Conservation (phyloP, 2,113 vertebrate species). For the Garra rufa region DNA sequence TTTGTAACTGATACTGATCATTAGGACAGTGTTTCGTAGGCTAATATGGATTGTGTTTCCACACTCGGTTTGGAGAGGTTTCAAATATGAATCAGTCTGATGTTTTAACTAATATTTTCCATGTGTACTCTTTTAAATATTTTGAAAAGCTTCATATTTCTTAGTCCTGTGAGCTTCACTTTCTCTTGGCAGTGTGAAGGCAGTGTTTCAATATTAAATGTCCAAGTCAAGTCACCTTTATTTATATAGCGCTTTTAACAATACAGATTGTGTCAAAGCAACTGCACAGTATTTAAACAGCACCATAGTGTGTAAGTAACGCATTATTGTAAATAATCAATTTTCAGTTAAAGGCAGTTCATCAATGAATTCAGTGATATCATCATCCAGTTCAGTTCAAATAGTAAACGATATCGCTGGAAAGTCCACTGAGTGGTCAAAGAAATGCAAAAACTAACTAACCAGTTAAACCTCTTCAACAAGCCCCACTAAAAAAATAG, state of each 20-base stretch:
- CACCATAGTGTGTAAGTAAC: too few relatives aligned
- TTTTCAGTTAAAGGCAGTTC: too few relatives aligned
- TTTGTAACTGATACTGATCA: conserved; percentile 1
- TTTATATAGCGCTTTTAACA: too few relatives aligned
- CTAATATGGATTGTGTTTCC: not conserved
- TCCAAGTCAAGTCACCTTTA: too few relatives aligned
- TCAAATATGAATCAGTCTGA: not conserved
- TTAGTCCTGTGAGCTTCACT: not conserved
- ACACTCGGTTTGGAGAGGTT: not conserved
- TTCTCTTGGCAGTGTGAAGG: not conserved
- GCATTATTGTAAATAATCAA: too few relatives aligned
- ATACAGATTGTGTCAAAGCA: too few relatives aligned
- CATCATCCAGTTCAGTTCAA: too few relatives aligned
- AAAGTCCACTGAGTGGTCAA: not conserved
- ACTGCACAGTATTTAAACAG: too few relatives aligned
- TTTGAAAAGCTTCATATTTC: conserved; percentile 10
- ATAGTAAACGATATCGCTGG: too few relatives aligned
- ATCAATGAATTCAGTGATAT: too few relatives aligned
- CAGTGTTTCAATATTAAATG: not conserved
- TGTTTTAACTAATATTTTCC: not conserved
- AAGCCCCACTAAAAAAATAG: not conserved
- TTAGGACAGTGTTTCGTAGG: not conserved
- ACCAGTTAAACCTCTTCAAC: not conserved
- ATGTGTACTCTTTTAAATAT: not conserved
- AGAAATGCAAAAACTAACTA: not conserved